Base-by-base conservation (phyloP, 2,888 invertebrate genomes). In the Onchidella celtica region DNA sequence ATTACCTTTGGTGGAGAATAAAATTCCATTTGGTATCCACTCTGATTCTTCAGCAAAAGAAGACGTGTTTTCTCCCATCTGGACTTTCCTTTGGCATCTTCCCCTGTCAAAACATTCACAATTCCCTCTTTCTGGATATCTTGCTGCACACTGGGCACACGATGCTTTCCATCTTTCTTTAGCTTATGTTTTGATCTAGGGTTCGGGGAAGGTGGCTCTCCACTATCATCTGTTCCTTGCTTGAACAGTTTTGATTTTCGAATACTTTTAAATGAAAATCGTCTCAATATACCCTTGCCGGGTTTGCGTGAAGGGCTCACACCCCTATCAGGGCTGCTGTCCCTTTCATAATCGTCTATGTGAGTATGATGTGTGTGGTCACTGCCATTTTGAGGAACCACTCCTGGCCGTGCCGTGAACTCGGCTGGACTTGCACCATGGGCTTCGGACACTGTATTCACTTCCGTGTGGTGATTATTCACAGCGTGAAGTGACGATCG, bases 41-140 rank as follows among this genome's bases (percentile, higher is more conserved):
- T 98, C 34, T 97, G 97, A 34, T 98, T 97, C 93, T 97, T 97
- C 11, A 98, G 97, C 79, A 99, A 94, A 0, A 97, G 97, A 87
- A 99, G 94, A 88, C 97, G 95, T 92, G 98, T 98, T 93, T 96
- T 97, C 92, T 98, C 98, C 98, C 98, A 99, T 93, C 97, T 97
- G 38, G 97, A 96, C 24, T 97, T 97, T 11, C 95, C 95, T 93
- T 88, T 89, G 3, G 88, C 87, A 92, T 97, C 97, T 92, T 98
- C 98, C 0, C 97, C 97, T 81, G 97, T 97, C 87, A 98, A 95
- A 94, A 97, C 97, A 94, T 97, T 97, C 11, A 98, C 98, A 87
- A 97, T 95, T 14, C 98, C 98, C 92, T 99, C 98, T 91, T 98
- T 98, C 75, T 87, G 88, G n/a, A 89, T 76, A 47, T 87, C 85